Conservation (phyloP, 2,797 vertebrate genomes). For the Peromyscus eremicus region DNA sequence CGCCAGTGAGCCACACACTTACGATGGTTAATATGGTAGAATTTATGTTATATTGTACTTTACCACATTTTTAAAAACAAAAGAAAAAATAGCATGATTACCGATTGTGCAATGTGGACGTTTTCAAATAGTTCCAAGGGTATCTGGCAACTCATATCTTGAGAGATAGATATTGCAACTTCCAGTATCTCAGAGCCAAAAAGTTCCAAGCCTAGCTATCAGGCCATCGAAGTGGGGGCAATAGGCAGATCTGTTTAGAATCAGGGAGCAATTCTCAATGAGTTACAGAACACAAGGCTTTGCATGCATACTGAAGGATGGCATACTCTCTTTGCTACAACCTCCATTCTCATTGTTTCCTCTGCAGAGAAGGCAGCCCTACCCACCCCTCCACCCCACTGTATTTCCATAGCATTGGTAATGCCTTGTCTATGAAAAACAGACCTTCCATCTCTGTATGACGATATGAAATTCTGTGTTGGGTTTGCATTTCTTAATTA, state of each 20-base stretch:
- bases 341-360: neutral
- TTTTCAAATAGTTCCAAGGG: neutral
- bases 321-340: neutral
- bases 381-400: neutral
- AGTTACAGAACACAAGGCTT: too few relatives aligned
- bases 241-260: fast-evolving
- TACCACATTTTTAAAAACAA: neutral
- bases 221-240: neutral
- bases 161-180: neutral
- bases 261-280: neutral
- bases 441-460: conserved; percentile 82
- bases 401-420: conserved; percentile 54
- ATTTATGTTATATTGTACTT: conserved; percentile 14
- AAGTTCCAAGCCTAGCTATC: neutral
- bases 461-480: conserved; percentile 83
- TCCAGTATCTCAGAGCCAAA: neutral
- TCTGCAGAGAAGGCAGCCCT: neutral
- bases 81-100: too few relatives aligned
- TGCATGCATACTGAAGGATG: neutral
- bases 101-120: neutral
- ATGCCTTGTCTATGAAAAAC: conserved; percentile 79
- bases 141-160: neutral
- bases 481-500: conserved; percentile 90
- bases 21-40: neutral
- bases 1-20: neutral